phyloP scores from a whole-genome alignment of 2,888 invertebrate species.

The Tetragonula carbonaria region DNA sequence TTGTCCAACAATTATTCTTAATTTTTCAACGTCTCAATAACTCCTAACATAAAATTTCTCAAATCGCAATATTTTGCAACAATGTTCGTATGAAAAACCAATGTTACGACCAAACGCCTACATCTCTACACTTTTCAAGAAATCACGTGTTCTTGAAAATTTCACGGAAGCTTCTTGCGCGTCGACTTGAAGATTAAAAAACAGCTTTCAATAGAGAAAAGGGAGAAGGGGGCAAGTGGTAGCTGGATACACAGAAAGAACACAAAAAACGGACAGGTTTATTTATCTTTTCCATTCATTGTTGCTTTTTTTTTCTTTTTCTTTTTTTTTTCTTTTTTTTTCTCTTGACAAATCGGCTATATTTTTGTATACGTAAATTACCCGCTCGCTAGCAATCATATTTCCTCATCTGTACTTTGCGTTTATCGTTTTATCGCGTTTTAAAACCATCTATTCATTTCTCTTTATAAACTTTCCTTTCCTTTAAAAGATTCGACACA shows the following conservation, averaged over 20 bases:
- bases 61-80: too few species aligned
- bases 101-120: not conserved
- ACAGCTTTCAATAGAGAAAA: constrained; percentile 4
- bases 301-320: constrained; percentile 22
- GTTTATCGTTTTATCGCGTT: constrained; percentile 32
- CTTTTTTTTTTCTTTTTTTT: constrained; percentile 27
- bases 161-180: constrained; percentile 1
- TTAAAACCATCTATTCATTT: constrained; percentile 40
- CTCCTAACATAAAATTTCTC: too few species aligned
- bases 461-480: constrained; percentile 5
- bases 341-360: constrained; percentile 68
- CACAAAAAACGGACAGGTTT: constrained; percentile 77
- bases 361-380: constrained; percentile 60
- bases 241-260: constrained; percentile 71
- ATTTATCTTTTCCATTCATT: constrained; percentile 69
- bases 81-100: too few species aligned
- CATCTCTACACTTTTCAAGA: not conserved
- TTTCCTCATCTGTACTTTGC: constrained; percentile 30
- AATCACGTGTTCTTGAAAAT: not conserved
- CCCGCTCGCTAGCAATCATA: constrained; percentile 67
- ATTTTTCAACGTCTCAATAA: too few species aligned
- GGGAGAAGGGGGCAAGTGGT: constrained; percentile 15
- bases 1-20: too few species aligned
- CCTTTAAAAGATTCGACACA: constrained; percentile 34
- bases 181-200: not conserved